phyloP scores from a whole-genome alignment of 2,113 vertebrate species.

The Caloenas nicobarica region DNA sequence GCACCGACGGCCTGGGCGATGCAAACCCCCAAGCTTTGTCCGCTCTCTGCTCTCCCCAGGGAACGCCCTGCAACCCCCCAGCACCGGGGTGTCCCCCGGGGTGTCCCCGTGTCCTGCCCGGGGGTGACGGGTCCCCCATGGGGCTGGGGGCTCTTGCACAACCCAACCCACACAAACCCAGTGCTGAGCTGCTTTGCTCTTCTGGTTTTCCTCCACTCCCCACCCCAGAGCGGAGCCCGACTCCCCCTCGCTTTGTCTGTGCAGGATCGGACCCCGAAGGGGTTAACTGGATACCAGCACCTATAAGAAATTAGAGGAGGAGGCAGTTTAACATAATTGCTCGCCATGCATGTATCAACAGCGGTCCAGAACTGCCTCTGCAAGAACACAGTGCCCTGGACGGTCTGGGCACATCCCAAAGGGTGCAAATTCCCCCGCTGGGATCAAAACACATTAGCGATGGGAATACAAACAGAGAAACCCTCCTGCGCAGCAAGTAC shows the following conservation, averaged over 20 bases:
- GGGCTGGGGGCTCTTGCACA: not conserved
- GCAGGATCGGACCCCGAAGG: not conserved
- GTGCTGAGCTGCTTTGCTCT: not conserved
- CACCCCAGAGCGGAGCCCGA: not conserved
- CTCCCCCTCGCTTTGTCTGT: fast-evolving
- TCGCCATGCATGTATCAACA: not conserved
- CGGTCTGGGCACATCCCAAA: not conserved
- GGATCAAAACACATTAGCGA: not conserved
- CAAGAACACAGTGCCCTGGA: not conserved
- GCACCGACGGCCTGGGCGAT: not conserved
- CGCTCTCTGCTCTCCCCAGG: not conserved
- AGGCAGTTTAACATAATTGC: not conserved
- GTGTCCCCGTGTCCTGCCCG: fast-evolving
- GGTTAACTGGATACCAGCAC: not conserved
- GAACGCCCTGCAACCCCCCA: not conserved
- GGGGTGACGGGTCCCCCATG: fast-evolving
- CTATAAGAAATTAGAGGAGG: not conserved
- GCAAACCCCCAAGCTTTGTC: not conserved
- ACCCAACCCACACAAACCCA: not conserved
- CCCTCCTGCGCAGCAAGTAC: not conserved
- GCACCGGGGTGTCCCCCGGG: fast-evolving
- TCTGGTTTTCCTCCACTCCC: not conserved
- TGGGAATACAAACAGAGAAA: not conserved
- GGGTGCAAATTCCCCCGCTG: not conserved
- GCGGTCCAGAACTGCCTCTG: not conserved